Evolutionary conservation across 30 jellyfish, hydroid and myxozoan genomes (phyloP).

Genomic region (Chironex yamaguchii): DNA sequence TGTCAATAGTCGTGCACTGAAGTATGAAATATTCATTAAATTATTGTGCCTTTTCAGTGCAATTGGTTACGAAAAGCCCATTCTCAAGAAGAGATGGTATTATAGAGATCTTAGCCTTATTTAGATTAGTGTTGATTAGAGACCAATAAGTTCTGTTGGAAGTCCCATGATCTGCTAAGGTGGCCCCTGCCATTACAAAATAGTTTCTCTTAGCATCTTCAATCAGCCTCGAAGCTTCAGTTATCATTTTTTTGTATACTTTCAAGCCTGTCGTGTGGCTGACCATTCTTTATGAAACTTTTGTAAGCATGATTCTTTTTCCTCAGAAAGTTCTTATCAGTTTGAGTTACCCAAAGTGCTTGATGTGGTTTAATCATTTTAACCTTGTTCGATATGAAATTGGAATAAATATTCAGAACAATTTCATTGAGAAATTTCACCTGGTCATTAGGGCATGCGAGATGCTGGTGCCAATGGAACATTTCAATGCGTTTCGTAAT

Average conservation of each 20-base stretch:
- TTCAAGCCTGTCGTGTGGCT: not conserved
- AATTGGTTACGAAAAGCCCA: too few species aligned
- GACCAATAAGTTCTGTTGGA: not conserved
- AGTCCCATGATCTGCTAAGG: not conserved
- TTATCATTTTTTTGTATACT: not conserved
- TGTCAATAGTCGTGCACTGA: too few species aligned
- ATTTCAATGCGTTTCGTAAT: not conserved
- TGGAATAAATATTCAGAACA: not conserved
- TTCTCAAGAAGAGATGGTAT: too few species aligned
- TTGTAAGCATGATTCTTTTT: not conserved
- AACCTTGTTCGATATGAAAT: not conserved
- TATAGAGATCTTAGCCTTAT: not conserved
- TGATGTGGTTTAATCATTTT: not conserved
- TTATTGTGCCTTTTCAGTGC: too few species aligned
- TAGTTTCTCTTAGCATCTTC: not conserved
- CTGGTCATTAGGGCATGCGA: not conserved
- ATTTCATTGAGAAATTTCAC: not conserved
- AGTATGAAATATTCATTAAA: too few species aligned
- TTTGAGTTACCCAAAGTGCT: not conserved
- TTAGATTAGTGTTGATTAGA: not conserved
- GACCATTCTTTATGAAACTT: not conserved
- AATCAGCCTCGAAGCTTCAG: not conserved
- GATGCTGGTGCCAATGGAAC: not conserved
- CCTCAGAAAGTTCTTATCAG: not conserved
- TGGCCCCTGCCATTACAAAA: not conserved